phyloP scores from a whole-genome alignment of 2,888 invertebrate species.

The Brachylomia viminalis region DNA sequence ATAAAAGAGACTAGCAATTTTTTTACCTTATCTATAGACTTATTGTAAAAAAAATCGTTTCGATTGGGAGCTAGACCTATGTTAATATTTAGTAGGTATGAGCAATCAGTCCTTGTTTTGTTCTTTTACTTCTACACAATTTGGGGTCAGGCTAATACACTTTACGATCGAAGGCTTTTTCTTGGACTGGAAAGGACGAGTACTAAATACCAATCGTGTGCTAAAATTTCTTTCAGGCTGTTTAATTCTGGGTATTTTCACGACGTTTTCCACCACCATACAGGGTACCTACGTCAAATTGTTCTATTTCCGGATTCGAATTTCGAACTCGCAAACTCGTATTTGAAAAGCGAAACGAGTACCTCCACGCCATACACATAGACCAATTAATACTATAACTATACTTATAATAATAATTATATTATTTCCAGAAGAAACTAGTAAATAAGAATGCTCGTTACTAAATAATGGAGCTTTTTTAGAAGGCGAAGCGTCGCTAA shows the following conservation, averaged over 20 bases:
- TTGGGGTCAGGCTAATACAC: neutral
- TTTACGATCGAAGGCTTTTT: neutral
- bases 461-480: neutral
- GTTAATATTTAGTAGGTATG: constrained; percentile 10
- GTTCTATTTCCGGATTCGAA: neutral
- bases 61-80: neutral
- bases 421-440: neutral
- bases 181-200: neutral
- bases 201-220: neutral
- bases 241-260: neutral
- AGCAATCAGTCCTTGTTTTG: neutral
- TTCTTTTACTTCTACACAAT: neutral
- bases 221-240: neutral
- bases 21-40: constrained; percentile 28
- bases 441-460: neutral
- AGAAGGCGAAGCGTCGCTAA: neutral
- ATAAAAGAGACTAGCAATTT: constrained; percentile 61
- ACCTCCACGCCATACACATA: neutral
- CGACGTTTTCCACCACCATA: neutral
- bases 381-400: neutral
- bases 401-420: neutral
- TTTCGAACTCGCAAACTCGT: neutral
- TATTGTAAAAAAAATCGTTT: constrained; percentile 28
- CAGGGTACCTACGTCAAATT: neutral
- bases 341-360: neutral